Evolutionary conservation across 2,113 vertebrate genomes (phyloP).

Genomic region (Cettia cetti): DNA sequence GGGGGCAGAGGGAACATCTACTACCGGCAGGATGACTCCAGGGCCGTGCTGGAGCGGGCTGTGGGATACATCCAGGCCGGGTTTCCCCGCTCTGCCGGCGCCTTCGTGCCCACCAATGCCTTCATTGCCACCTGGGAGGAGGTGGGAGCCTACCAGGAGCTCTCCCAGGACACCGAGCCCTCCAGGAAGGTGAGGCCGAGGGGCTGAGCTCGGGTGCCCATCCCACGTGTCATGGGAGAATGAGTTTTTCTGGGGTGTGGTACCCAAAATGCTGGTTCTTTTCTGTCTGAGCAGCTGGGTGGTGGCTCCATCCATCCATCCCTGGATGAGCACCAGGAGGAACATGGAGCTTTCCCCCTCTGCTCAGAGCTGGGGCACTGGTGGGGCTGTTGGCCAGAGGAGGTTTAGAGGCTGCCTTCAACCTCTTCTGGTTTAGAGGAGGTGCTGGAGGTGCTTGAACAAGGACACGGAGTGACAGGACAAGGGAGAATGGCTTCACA

Average conservation of each 20-base stretch:
- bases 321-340: not conserved
- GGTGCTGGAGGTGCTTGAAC: not conserved
- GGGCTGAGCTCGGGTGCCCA: not conserved
- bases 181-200: conserved; percentile 77
- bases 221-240: accelerated
- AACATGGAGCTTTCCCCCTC: not conserved
- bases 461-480: not conserved
- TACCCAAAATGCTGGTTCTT: accelerated
- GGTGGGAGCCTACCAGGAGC: conserved; percentile 85
- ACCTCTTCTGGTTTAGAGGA: no score
- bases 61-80: conserved; percentile 77
- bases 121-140: conserved; percentile 92
- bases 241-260: not conserved
- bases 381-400: not conserved
- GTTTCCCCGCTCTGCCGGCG: conserved; percentile 71
- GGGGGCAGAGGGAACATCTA: conserved; percentile 81
- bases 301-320: not conserved
- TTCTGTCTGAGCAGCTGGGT: not conserved
- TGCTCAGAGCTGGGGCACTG: not conserved
- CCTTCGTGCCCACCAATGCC: conserved; percentile 78
- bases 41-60: conserved; percentile 69
- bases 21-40: conserved; percentile 85
- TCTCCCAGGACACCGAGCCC: conserved; percentile 40
- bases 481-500: not conserved
- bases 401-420: not conserved